A percentile compares a stretch with the other conserved stretches of the same genome.
Evolutionary conservation across 2,113 vertebrate species (phyloP).

Genomic region (Amazona guildingii): DNA sequence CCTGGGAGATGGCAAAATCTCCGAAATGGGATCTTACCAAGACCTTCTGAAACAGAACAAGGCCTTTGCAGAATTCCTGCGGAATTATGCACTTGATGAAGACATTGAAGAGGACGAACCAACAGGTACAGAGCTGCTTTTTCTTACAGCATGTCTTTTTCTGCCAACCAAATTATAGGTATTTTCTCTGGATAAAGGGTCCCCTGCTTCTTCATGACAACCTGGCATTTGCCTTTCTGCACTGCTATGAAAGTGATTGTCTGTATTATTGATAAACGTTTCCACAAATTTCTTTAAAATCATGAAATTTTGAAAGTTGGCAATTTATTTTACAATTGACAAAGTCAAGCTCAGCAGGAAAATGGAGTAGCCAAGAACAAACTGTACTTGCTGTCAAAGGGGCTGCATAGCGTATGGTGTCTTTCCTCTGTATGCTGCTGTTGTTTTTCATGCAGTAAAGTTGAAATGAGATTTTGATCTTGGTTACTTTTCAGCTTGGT

Average conservation of each 20-base stretch:
- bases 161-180: background rate
- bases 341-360: background rate
- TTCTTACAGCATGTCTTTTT: background rate
- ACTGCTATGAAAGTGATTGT: background rate
- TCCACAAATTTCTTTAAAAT: background rate
- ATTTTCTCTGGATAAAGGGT: background rate
- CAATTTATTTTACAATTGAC: background rate
- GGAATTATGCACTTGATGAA: conserved; percentile 86
- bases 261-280: background rate
- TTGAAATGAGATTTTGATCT: background rate
- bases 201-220: background rate
- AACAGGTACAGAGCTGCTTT: conserved; percentile 65
- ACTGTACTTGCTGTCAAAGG: background rate
- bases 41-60: conserved; percentile 85
- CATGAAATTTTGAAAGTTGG: background rate
- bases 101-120: conserved; percentile 80
- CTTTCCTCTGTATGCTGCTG: background rate
- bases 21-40: conserved; percentile 91
- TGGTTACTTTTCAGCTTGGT: background rate
- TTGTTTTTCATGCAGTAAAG: background rate
- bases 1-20: conserved; percentile 86
- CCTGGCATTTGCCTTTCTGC: background rate
- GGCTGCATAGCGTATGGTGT: background rate
- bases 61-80: conserved; percentile 91
- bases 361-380: background rate